phyloP scores from a whole-genome alignment of 2,113 vertebrate species.

The Gymnarchus niloticus region DNA sequence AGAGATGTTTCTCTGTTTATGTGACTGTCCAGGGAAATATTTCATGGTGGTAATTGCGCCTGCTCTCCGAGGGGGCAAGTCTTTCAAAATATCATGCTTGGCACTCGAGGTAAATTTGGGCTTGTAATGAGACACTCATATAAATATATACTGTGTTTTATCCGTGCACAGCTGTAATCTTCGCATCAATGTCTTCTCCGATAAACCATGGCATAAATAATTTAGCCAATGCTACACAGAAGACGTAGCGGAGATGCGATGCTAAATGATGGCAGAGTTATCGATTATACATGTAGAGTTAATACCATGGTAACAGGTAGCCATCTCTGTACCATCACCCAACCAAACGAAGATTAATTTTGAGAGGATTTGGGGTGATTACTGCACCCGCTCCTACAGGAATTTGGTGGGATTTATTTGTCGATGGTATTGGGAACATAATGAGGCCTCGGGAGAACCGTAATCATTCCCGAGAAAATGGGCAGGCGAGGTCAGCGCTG shows the following conservation, averaged over 20 bases:
- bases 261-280: not conserved
- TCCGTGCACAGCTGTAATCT: not conserved
- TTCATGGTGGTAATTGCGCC: not conserved
- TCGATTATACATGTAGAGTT: not conserved
- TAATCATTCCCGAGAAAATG: not conserved
- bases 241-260: not conserved
- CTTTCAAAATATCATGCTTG: not conserved
- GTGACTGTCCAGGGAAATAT: not conserved
- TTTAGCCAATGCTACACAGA: not conserved
- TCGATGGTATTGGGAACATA: not conserved
- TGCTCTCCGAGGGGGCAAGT: not conserved
- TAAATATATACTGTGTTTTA: not conserved
- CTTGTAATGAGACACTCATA: not conserved
- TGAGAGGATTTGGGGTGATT: slow-evolving; percentile 6
- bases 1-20: not conserved
- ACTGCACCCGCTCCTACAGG: not conserved
- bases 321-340: not conserved
- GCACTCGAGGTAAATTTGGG: not conserved
- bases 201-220: not conserved
- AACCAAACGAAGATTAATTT: not conserved
- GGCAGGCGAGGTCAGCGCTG: not conserved
- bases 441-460: slow-evolving; percentile 18
- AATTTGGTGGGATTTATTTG: slow-evolving; percentile 1
- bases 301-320: not conserved
- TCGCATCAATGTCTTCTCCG: not conserved